Percentiles rank a stretch among this genome's conserved stretches.
phyloP scores from a whole-genome alignment of 2,888 invertebrate genomes.

The Ichneumoninae sp. region DNA sequence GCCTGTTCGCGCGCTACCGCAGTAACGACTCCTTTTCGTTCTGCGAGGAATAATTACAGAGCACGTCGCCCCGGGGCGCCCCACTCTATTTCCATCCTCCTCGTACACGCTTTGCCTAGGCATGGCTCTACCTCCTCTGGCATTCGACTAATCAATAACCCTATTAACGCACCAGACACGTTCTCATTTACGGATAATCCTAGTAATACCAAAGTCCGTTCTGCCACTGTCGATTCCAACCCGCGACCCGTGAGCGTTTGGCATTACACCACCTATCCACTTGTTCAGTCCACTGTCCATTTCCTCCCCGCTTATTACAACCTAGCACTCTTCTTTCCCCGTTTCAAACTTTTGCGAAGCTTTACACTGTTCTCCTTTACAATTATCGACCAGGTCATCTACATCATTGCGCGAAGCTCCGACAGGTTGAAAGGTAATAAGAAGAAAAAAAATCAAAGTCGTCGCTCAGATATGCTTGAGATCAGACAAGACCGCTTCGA shows the following conservation, averaged over 20 bases:
- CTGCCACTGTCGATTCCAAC: slow-evolving; percentile 61
- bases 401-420: slow-evolving; percentile 35
- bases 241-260: slow-evolving; percentile 62
- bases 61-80: slow-evolving; percentile 66
- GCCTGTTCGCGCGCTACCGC: slow-evolving; percentile 69
- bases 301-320: slow-evolving; percentile 20
- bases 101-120: slow-evolving; percentile 24
- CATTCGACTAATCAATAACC: slow-evolving; percentile 76
- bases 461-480: background rate
- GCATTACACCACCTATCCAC: slow-evolving; percentile 57
- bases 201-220: slow-evolving; percentile 66
- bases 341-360: slow-evolving; percentile 28
- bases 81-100: slow-evolving; percentile 23
- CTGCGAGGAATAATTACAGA: slow-evolving; percentile 76
- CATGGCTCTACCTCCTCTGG: slow-evolving; percentile 65
- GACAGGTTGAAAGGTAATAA: slow-evolving; percentile 48
- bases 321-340: slow-evolving; percentile 26
- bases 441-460: slow-evolving; percentile 1
- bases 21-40: slow-evolving; percentile 76
- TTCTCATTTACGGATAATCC: slow-evolving; percentile 74
- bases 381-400: slow-evolving; percentile 46
- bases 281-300: slow-evolving; percentile 59
- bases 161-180: slow-evolving; percentile 74
- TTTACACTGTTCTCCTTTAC: slow-evolving; percentile 22
- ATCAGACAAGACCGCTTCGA: slow-evolving; percentile 16